phyloP scores from a whole-genome alignment of 2,113 vertebrate genomes.

The Mus pahari region DNA sequence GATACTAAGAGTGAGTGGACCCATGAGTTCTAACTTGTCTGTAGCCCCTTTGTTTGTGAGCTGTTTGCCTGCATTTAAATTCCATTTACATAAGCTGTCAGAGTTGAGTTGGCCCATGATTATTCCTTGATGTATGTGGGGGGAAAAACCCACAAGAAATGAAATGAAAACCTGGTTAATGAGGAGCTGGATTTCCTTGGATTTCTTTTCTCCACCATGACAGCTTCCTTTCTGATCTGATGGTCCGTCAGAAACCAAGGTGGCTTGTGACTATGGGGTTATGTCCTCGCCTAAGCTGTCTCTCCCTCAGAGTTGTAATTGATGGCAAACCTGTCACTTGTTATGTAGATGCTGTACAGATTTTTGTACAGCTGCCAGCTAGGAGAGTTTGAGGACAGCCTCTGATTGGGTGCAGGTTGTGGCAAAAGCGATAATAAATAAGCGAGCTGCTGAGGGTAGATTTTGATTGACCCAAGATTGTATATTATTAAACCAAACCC shows the following conservation, averaged over 20 bases:
- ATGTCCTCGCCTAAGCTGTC: conserved; percentile 61
- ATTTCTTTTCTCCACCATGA: conserved; percentile 69
- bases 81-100: conserved; percentile 78
- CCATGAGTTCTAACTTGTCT: conserved; percentile 25
- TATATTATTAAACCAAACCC: conserved; percentile 69
- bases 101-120: conserved; percentile 72
- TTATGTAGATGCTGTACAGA: conserved; percentile 66
- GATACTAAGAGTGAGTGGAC: conserved; percentile 5
- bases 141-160: neutral
- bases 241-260: conserved; percentile 72
- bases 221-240: conserved; percentile 72
- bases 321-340: conserved; percentile 71
- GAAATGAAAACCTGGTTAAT: conserved; percentile 76
- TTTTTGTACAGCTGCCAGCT: conserved; percentile 67
- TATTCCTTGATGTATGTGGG: conserved; percentile 73
- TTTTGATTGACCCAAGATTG: conserved; percentile 77
- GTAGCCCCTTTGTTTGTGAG: conserved; percentile 54
- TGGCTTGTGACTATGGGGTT: conserved; percentile 72
- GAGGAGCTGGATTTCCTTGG: conserved; percentile 77
- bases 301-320: conserved; percentile 65
- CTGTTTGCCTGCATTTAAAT: conserved; percentile 69
- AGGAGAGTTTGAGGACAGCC: conserved; percentile 67
- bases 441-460: conserved; percentile 67
- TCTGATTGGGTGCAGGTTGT: conserved; percentile 73
- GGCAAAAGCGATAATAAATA: conserved; percentile 67